Base-by-base conservation (phyloP, 1,140 invertebrate genomes). In the Pseudachorutes palmiensis region DNA sequence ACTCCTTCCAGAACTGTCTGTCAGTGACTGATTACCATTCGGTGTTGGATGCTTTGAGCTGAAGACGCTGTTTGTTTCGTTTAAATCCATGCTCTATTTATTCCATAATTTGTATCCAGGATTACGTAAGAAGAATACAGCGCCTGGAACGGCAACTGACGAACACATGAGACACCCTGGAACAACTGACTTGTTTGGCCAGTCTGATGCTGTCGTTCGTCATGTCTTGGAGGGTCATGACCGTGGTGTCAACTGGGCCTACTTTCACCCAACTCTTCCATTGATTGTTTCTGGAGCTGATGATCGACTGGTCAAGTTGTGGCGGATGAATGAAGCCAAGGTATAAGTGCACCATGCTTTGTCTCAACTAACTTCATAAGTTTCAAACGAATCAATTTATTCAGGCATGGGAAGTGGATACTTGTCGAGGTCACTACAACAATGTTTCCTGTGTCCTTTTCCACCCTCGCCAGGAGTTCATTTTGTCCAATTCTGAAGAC, bases 361-460 rank as follows among this genome's bases (percentile, higher is more conserved):
- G 24, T 3, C 51, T 55, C 19, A 64, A 26, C 63, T 5, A 32
- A 36, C 26, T 16, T 60, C 61, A 3, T 73, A 14, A 60, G 61
- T 62, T 16, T 26, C 55, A 65, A 71, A 65, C 5, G 33, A 67
- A 29, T 62, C 62, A 64, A 16, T 51, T 70, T 63, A 62, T 66
- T 64, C 68, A 88, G 82, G 97, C 96, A 0, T 99, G 97, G 97
- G 97, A 99, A 80, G 93, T 99, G 26, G 97, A 99, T 76, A 96
- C 95, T 0, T 99, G 95, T 74, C 85, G 97, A 57, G 97, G 97
- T 0, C 97, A 99, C 79, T 99, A 98, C 81, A 97, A 98, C 81
- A 99, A 99, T 79, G 96, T 99, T 0, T 98, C 95, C 0, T 98
- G 95, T 77, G 94, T 94, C 1, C 78, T 98, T 5, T 99, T 99